phyloP scores from a whole-genome alignment of 2,888 invertebrate species.

The Drosophila acutilabella region DNA sequence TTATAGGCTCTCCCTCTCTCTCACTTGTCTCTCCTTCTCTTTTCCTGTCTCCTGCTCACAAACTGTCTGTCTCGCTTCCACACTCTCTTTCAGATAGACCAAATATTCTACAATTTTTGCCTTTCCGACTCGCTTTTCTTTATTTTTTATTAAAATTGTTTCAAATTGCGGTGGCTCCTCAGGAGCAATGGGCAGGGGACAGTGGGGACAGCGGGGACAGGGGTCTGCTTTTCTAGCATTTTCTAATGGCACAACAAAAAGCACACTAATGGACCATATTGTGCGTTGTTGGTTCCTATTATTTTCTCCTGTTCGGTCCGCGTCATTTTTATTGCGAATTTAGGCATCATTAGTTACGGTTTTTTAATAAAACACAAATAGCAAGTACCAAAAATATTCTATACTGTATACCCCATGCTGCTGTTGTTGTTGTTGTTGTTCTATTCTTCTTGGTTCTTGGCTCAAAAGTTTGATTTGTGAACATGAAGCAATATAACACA shows the following conservation, averaged over 20 bases:
- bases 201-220: no score
- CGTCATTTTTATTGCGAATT: slow-evolving; percentile 79
- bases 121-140: slow-evolving; percentile 46
- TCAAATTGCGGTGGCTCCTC: slow-evolving; percentile 67
- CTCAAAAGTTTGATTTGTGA: slow-evolving; percentile 75
- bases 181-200: slow-evolving; percentile 6
- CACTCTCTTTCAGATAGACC: slow-evolving; percentile 22
- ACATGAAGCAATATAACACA: slow-evolving; percentile 63
- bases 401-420: slow-evolving; percentile 17
- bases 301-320: slow-evolving; percentile 15
- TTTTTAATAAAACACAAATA: slow-evolving; percentile 79
- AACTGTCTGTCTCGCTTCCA: neutral
- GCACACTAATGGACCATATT: slow-evolving; percentile 80
- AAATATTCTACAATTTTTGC: slow-evolving; percentile 47
- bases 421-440: slow-evolving; percentile 12
- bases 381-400: slow-evolving; percentile 56
- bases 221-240: slow-evolving; percentile 33
- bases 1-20: neutral
- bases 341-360: slow-evolving; percentile 81
- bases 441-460: slow-evolving; percentile 7
- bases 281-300: slow-evolving; percentile 61
- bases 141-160: slow-evolving; percentile 80
- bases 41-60: neutral
- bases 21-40: neutral
- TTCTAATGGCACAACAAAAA: slow-evolving; percentile 72